Evolutionary conservation across 1,140 invertebrate genomes (phyloP), one percentile per base, ranked within the genome.

Genomic region (Oncopodura yosiiana): DNA sequence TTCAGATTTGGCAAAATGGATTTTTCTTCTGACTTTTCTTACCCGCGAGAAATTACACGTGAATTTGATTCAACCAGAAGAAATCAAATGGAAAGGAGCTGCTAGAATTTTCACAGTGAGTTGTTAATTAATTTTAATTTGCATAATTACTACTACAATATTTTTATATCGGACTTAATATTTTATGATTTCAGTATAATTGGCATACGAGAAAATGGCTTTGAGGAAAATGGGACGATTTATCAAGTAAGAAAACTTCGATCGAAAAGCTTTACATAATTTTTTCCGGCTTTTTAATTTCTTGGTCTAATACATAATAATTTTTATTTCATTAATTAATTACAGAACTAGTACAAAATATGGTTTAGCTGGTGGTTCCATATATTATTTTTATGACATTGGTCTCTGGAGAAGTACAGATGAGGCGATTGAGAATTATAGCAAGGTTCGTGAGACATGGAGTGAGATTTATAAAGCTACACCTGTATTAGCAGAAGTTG

Each of bases 401-500:
- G 61, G 61, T 16, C 34, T 63, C 8, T 63, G 61, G 61, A 56
- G 53, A 37, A 37, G 38, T 18, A 27, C 56, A 1, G 61, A 63
- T 11, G 54, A 56, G 42, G 56, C 61, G 0, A 56, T 63, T 30
- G 32, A 48, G 27, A 63, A 63, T 43, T 63, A 56, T 37, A n/a
- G 53, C 26, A 12, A 53, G 19, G 29, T 38, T 63, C 1, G 30
- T 50, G 34, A 44, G 34, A 46, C 53, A 63, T 16, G 19, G 16
- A 19, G 32, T 6, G 39, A n/a, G 8, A 32, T 51, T n/a, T 53
- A 38, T 21, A 32, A 52, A 21, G 48, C 53, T 0, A 32, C 27
- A 5, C 56, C 61, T 4, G 39, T 50, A 41, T 11, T 54, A 3
- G n/a, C 52, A 16, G 49, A 49, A 5, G 43, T 50, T 32, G 19